These are phyloP conservation scores for Cotesia congregata DNA, from an alignment of 2,888 invertebrate species.

Conservation along the genomic window DNA sequence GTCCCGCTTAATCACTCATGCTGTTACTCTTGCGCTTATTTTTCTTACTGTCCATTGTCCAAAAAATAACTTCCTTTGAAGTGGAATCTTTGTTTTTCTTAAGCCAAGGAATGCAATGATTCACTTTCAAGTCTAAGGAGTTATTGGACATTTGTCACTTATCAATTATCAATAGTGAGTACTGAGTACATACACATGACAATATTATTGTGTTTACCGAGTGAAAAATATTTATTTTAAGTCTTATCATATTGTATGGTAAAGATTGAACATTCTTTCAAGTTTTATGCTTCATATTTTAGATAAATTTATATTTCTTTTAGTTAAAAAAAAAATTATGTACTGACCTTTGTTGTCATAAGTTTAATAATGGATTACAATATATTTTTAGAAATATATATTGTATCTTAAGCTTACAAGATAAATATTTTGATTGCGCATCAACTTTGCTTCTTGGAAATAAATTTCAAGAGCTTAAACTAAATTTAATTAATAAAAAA, in stretches of 20 bases:
- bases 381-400: neutral
- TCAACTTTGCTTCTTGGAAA: neutral
- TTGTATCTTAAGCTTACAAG: neutral
- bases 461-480: neutral
- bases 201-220: neutral
- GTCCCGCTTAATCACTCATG: conserved; percentile 23
- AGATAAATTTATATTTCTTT: neutral
- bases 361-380: neutral
- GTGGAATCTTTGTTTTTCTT: too few relatives aligned
- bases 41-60: neutral
- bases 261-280: neutral
- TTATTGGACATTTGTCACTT: neutral
- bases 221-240: neutral
- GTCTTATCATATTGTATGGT: neutral
- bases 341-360: neutral
- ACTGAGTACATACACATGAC: neutral
- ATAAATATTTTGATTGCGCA: neutral
- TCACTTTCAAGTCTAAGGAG: neutral
- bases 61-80: too few relatives aligned
- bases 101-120: neutral
- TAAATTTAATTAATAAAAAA: neutral
- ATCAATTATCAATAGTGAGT: neutral
- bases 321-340: neutral
- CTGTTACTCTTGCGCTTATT: neutral
- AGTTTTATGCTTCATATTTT: neutral